Conservation (phyloP, 2,888 invertebrate species). For the Rhorus exstirpatorius region DNA sequence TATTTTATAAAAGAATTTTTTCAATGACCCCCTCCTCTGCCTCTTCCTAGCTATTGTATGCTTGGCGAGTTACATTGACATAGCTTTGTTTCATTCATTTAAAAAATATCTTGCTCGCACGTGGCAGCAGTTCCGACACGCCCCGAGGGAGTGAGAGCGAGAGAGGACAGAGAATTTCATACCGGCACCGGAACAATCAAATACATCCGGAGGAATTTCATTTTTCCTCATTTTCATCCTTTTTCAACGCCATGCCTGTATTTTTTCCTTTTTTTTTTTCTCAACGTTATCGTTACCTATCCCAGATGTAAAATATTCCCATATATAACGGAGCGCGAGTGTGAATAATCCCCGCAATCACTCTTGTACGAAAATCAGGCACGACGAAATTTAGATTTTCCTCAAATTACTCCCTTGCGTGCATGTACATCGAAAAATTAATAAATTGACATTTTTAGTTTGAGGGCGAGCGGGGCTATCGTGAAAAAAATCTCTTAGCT, state of each 20-base stretch:
- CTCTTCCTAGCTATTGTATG: constrained; percentile 31
- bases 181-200: constrained; percentile 51
- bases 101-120: constrained; percentile 56
- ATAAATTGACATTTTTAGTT: too few species aligned
- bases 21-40: not conserved
- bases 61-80: constrained; percentile 47
- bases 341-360: constrained; percentile 40
- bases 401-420: constrained; percentile 4
- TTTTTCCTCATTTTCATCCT: constrained; percentile 33
- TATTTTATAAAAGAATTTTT: constrained; percentile 46
- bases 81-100: constrained; percentile 56
- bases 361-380: not conserved
- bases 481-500: too few species aligned
- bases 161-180: constrained; percentile 16
- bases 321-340: constrained; percentile 24
- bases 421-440: not conserved
- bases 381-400: too few species aligned
- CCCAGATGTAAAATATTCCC: constrained; percentile 34
- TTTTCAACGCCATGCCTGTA: constrained; percentile 18
- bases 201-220: constrained; percentile 52
- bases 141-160: constrained; percentile 6
- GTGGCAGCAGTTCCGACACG: constrained; percentile 45
- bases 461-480: too few species aligned
- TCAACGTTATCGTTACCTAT: constrained; percentile 30
- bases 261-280: constrained; percentile 40